These are phyloP conservation scores for Ceyx erithaca DNA, from an alignment of 2,797 vertebrate genomes.

Conservation along the genomic window DNA sequence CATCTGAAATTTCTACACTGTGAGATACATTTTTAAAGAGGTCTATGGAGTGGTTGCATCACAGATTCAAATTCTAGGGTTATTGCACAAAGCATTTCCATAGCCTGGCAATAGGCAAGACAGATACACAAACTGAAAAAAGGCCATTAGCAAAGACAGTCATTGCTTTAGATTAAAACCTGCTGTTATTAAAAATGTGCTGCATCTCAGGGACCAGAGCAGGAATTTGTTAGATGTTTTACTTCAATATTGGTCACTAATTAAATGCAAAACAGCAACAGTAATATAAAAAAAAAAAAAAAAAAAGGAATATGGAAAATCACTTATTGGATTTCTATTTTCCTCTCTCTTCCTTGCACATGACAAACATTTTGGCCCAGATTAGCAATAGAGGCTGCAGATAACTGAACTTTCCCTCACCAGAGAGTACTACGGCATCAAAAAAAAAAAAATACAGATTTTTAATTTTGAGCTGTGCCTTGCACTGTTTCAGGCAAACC, in stretches of 20 bases:
- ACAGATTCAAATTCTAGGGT: not conserved
- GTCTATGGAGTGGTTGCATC: not conserved
- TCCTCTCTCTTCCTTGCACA: not conserved
- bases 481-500: not conserved
- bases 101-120: not conserved
- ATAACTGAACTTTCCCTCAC: not conserved
- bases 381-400: not conserved
- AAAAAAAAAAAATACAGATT: not conserved
- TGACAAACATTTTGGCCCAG: not conserved
- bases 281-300: not conserved
- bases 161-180: not conserved
- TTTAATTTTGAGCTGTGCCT: not conserved
- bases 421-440: not conserved
- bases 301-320: not conserved
- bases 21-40: not conserved
- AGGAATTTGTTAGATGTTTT: conserved; percentile 14
- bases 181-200: conserved; percentile 13
- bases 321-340: not conserved
- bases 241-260: conserved; percentile 26
- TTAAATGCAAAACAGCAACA: conserved; percentile 32
- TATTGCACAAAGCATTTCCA: not conserved
- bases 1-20: conserved; percentile 26
- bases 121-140: not conserved
- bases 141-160: not conserved
- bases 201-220: not conserved